Evolutionary conservation across 92 coral and sea anemone species (phyloP).

Genomic region (Actinostola sp.): DNA sequence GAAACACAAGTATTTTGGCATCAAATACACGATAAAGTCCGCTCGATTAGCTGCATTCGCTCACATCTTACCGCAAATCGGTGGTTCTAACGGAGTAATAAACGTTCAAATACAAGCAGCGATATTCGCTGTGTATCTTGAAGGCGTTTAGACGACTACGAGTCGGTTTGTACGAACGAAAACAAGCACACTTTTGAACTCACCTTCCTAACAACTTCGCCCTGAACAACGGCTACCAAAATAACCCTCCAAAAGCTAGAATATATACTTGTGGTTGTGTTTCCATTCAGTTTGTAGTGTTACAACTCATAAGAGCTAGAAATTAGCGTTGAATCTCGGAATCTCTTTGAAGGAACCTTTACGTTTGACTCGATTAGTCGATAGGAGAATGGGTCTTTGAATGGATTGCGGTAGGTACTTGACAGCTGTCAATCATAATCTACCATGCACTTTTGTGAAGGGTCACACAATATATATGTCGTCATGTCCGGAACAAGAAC

Average conservation of each 20-base stretch:
- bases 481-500: conserved; percentile 39
- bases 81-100: conserved; percentile 31
- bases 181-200: conserved; percentile 14
- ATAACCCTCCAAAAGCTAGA: conserved; percentile 12
- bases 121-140: conserved; percentile 12
- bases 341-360: conserved; percentile 9
- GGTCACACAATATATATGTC: conserved; percentile 49
- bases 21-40: conserved; percentile 14
- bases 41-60: conserved; percentile 14
- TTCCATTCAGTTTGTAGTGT: conserved; percentile 10
- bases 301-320: neutral
- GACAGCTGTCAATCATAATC: conserved; percentile 74
- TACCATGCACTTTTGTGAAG: conserved; percentile 30
- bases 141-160: neutral
- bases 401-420: conserved; percentile 25
- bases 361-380: conserved; percentile 16
- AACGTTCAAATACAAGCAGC: conserved; percentile 11
- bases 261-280: neutral
- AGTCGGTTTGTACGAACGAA: too few relatives aligned
- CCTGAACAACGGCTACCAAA: conserved; percentile 5
- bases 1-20: neutral
- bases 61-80: conserved; percentile 35
- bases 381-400: conserved; percentile 5
- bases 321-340: conserved; percentile 6
- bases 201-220: conserved; percentile 26